These are phyloP conservation scores for Globicephala melas DNA, from an alignment of 2,113 vertebrate genomes.

Conservation along the genomic window DNA sequence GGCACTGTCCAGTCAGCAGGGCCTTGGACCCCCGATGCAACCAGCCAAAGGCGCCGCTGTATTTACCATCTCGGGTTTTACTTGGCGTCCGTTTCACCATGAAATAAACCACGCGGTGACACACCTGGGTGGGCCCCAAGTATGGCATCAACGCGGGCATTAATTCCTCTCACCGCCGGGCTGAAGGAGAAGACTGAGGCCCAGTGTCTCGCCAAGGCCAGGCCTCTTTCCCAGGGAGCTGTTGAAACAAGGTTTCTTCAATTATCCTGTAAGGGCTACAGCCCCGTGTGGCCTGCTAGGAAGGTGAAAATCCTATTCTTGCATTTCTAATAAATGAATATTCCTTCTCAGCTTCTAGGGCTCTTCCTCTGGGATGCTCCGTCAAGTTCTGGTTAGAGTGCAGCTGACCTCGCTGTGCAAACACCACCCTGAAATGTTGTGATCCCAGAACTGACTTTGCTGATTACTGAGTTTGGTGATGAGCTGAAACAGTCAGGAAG, in stretches of 20 bases:
- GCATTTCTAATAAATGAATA: slow-evolving; percentile 32
- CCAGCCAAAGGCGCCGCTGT: rapidly evolving
- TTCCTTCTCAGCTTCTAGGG: neutral
- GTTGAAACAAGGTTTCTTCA: neutral
- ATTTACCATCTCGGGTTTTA: neutral
- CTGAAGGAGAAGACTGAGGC: neutral
- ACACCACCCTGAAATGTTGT: slow-evolving; percentile 62
- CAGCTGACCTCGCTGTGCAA: slow-evolving; percentile 59
- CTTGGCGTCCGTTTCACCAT: neutral
- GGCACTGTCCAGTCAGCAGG: neutral
- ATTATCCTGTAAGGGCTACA: neutral
- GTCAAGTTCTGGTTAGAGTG: slow-evolving; percentile 56
- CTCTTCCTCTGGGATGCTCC: neutral
- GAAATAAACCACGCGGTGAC: neutral
- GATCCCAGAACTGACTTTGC: neutral
- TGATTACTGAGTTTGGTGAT: slow-evolving; percentile 31
- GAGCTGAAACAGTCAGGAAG: slow-evolving; percentile 70
- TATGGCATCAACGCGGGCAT: rapidly evolving
- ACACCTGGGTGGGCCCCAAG: neutral
- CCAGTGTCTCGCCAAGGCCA: neutral
- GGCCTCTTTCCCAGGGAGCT: neutral
- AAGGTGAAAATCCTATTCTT: neutral
- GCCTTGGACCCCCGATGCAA: neutral
- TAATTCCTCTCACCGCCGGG: neutral
- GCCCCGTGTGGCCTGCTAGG: neutral